These are phyloP conservation scores for Strix aluco DNA, from an alignment of 2,113 vertebrate genomes.

Conservation along the genomic window DNA sequence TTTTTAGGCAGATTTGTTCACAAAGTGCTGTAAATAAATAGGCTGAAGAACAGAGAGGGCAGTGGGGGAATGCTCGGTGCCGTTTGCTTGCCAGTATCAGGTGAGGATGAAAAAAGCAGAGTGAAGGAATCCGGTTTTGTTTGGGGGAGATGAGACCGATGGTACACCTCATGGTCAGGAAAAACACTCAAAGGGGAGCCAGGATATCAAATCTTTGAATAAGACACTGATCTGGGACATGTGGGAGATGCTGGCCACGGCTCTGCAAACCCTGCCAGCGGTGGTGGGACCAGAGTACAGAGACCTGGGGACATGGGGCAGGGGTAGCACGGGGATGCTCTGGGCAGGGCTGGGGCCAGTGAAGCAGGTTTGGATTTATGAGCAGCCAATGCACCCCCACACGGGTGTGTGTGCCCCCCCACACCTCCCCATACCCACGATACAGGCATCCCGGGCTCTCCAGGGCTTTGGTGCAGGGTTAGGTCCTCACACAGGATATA, in stretches of 20 bases:
- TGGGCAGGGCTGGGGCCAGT: not conserved
- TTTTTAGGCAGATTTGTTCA: not conserved
- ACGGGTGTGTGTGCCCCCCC: too few species aligned
- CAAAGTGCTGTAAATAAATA: accelerated
- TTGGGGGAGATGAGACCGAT: accelerated
- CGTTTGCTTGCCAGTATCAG: accelerated
- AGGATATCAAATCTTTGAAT: accelerated
- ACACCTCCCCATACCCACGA: accelerated
- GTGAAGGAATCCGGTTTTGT: not conserved
- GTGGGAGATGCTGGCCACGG: accelerated
- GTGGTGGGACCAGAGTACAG: accelerated
- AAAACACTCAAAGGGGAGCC: not conserved
- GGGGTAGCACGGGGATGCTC: not conserved
- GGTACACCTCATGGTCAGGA: accelerated
- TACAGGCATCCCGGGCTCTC: not conserved
- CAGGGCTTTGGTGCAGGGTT: not conserved
- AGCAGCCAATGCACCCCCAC: accelerated
- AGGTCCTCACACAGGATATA: accelerated
- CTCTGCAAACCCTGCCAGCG: not conserved
- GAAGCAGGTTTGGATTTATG: not conserved
- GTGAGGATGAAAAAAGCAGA: not conserved
- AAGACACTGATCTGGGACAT: accelerated
- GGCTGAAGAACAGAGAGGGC: not conserved
- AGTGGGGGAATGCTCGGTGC: not conserved
- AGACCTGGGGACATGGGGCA: not conserved